Conservation (phyloP, 2,888 invertebrate species). For the Pseudococcus longispinus region DNA sequence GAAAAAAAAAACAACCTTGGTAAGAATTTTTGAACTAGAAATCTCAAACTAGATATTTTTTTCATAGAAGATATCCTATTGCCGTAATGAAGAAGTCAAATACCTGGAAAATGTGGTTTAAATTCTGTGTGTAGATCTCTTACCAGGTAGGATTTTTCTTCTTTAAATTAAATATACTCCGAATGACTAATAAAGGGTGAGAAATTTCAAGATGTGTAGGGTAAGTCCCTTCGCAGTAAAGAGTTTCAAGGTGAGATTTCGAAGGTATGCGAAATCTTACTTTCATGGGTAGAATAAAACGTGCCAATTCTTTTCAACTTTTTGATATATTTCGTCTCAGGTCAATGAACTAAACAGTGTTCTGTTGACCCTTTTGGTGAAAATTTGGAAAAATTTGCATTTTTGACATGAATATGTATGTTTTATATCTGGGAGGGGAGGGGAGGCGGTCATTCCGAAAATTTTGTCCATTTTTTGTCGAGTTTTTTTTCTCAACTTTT, state of each 20-base stretch:
- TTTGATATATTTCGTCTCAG: too few species aligned
- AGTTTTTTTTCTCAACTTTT: too few species aligned
- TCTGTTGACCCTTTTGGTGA: too few species aligned
- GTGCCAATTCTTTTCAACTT: not conserved
- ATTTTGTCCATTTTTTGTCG: too few species aligned
- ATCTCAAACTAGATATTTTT: not conserved
- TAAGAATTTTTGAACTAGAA: not conserved
- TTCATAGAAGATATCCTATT: not conserved
- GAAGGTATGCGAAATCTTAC: not conserved
- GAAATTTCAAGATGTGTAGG: not conserved
- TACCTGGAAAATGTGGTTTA: not conserved
- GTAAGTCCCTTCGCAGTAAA: not conserved
- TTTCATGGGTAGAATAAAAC: not conserved
- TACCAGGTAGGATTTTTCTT: not conserved
- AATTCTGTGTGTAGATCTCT: not conserved
- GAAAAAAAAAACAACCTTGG: not conserved
- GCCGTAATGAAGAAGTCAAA: not conserved
- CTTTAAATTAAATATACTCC: not conserved
- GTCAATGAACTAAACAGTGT: too few species aligned
- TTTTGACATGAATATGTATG: too few species aligned
- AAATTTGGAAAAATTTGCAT: too few species aligned
- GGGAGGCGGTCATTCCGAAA: too few species aligned
- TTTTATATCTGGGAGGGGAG: too few species aligned
- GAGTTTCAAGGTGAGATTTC: not conserved
- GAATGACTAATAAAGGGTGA: not conserved